Evolutionary conservation across 2,888 invertebrate genomes (phyloP).

Genomic region (Harmothoe impar): DNA sequence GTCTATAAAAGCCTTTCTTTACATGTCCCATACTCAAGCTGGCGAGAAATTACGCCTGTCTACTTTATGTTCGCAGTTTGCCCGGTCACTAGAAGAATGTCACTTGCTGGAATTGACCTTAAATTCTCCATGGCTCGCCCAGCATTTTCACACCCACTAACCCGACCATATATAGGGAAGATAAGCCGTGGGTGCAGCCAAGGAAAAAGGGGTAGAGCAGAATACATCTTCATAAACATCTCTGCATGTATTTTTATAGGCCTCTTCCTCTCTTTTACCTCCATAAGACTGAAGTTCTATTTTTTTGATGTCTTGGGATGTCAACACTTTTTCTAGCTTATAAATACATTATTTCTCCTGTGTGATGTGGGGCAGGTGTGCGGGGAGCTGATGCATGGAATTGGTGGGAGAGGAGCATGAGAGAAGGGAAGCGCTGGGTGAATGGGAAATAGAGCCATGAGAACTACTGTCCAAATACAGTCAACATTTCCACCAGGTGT

Average conservation of each 20-base stretch:
- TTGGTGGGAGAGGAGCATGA: too few relatives aligned
- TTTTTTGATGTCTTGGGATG: not conserved
- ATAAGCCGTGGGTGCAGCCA: not conserved
- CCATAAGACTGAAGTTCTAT: too few relatives aligned
- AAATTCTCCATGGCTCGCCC: not conserved
- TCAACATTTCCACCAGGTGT: conserved; percentile 22
- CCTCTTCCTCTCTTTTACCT: not conserved
- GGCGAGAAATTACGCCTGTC: conserved; percentile 9
- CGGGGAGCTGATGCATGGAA: too few relatives aligned
- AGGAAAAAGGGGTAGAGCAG: not conserved
- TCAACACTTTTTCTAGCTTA: not conserved
- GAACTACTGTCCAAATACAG: conserved; percentile 12
- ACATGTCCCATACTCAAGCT: not conserved
- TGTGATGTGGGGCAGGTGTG: too few relatives aligned
- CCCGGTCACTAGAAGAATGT: not conserved
- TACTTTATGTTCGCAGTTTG: not conserved
- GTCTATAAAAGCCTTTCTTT: conserved; percentile 12
- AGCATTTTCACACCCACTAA: not conserved
- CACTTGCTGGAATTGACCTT: conserved; percentile 28
- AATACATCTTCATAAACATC: too few relatives aligned
- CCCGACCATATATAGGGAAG: not conserved
- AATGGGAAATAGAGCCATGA: not conserved
- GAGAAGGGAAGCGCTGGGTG: conserved; percentile 1
- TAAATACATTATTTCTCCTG: not conserved
- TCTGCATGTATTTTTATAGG: too few relatives aligned